These are phyloP conservation scores for Trachurus trachurus DNA, from an alignment of 2,797 vertebrate genomes.

Conservation along the genomic window DNA sequence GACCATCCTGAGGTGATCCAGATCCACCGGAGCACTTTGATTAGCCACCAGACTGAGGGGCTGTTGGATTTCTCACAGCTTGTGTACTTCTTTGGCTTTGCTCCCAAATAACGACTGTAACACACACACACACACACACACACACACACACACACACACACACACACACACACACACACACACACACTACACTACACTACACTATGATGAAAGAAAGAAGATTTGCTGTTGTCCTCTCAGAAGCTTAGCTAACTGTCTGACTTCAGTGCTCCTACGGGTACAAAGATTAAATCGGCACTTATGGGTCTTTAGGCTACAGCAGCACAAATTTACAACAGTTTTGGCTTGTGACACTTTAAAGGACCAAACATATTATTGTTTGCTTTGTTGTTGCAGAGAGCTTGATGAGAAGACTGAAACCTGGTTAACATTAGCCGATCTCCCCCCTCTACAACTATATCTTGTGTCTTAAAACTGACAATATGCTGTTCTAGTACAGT, in stretches of 20 bases:
- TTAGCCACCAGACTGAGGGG: constrained; percentile 75
- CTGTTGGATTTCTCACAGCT: constrained; percentile 82
- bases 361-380: background rate
- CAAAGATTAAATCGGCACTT: constrained; percentile 44
- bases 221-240: constrained; percentile 65
- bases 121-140: constrained; percentile 29
- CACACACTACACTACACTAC: constrained; percentile 28
- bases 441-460: background rate
- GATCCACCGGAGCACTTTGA: constrained; percentile 79
- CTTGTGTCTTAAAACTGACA: background rate
- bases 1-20: constrained; percentile 79
- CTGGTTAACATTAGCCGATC: too few species aligned
- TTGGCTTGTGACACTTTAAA: constrained; percentile 1
- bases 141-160: constrained; percentile 22
- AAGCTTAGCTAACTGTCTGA: constrained; percentile 73
- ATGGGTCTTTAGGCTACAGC: background rate
- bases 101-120: constrained; percentile 74
- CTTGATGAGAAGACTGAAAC: background rate
- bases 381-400: background rate
- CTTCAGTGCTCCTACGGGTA: constrained; percentile 22
- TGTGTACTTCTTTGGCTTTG: constrained; percentile 74
- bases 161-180: constrained; percentile 32
- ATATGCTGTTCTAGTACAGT: background rate
- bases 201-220: constrained; percentile 21
- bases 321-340: background rate